These are phyloP conservation scores for Mormyrus lacerda DNA, from an alignment of 2,113 vertebrate species.

Conservation along the genomic window DNA sequence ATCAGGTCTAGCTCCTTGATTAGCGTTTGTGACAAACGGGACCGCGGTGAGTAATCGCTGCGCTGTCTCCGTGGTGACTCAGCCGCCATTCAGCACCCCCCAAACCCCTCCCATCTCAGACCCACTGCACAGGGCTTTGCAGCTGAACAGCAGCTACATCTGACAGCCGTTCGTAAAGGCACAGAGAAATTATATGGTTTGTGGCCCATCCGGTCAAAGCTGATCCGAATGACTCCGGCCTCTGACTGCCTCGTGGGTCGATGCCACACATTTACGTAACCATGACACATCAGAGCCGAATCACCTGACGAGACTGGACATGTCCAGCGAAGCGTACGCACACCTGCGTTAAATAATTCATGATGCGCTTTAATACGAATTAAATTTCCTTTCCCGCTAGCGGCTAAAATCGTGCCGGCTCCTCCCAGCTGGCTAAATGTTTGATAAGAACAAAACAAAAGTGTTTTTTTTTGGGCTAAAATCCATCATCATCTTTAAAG, in stretches of 20 bases:
- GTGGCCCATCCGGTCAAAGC: neutral
- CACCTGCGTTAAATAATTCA: neutral
- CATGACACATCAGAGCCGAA: neutral
- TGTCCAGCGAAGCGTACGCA: neutral
- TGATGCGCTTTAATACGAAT: neutral
- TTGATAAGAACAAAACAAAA: neutral
- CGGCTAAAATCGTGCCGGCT: neutral
- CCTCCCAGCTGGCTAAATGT: neutral
- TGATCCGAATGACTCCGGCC: neutral
- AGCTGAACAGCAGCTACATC: neutral
- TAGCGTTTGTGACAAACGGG: slow-evolving; percentile 2
- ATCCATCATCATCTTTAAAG: neutral
- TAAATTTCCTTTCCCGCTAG: neutral
- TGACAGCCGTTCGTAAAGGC: neutral
- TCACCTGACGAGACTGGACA: neutral
- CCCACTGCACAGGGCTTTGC: neutral
- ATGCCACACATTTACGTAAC: neutral
- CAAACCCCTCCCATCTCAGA: neutral
- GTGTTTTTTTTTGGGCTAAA: neutral
- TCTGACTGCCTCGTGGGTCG: neutral
- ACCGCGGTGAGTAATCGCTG: slow-evolving; percentile 2
- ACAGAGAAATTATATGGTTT: neutral
- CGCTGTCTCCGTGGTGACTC: slow-evolving; percentile 1
- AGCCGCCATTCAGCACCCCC: neutral
- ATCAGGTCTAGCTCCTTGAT: neutral